phyloP scores from a whole-genome alignment of 2,113 vertebrate genomes.

The Varanus komodoensis region DNA sequence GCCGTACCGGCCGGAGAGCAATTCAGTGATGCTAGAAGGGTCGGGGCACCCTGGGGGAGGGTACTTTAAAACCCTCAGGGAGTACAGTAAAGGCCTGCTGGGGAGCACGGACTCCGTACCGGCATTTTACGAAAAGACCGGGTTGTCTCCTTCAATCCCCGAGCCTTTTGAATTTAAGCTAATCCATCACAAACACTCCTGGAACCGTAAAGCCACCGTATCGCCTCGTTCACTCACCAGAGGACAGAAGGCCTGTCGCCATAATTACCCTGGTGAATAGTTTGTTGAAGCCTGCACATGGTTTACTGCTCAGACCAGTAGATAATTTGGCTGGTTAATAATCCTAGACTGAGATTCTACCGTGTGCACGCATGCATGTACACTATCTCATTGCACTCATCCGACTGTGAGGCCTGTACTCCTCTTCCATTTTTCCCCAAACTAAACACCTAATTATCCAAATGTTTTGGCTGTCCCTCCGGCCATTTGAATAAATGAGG shows the following conservation, averaged over 20 bases:
- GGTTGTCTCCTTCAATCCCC: not conserved
- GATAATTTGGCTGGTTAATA: not conserved
- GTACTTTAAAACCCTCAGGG: no score
- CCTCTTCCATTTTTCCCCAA: not conserved
- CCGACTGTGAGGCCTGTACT: not conserved
- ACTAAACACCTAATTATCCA: conserved; percentile 4
- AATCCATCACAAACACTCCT: not conserved
- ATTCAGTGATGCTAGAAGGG: no score
- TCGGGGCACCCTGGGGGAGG: no score
- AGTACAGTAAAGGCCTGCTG: no score
- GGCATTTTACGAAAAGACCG: not conserved
- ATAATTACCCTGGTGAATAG: no score
- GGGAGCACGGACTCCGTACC: no score
- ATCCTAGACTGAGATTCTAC: not conserved
- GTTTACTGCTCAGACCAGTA: not conserved
- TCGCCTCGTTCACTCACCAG: not conserved
- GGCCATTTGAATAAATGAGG: not conserved
- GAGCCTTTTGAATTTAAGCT: not conserved
- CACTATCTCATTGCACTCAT: not conserved
- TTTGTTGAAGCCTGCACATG: not conserved
- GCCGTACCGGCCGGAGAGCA: no score
- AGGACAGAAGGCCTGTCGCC: not conserved
- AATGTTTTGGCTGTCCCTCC: not conserved
- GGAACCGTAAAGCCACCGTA: not conserved
- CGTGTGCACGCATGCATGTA: not conserved